phyloP scores from a whole-genome alignment of 2,113 vertebrate genomes.

The Garra rufa region DNA sequence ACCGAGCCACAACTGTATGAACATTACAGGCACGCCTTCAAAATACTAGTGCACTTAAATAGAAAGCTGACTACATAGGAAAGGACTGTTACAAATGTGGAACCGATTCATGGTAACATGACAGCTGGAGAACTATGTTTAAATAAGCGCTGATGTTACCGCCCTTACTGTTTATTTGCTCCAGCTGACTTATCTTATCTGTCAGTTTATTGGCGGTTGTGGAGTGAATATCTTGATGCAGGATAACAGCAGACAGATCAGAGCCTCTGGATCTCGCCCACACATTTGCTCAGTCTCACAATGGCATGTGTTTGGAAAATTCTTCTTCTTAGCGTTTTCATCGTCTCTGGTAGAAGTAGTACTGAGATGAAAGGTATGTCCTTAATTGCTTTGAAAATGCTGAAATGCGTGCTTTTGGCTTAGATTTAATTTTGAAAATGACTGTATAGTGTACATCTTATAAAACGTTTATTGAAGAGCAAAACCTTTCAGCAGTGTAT shows the following conservation, averaged over 20 bases:
- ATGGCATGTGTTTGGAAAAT: constrained; percentile 47
- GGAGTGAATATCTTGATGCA: not conserved
- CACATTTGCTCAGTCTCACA: not conserved
- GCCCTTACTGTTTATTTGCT: not conserved
- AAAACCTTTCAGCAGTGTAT: not conserved
- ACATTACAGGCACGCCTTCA: not conserved
- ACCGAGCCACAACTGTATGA: not conserved
- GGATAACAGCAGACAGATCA: constrained; percentile 14
- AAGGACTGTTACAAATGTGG: not conserved
- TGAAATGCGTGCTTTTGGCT: not conserved
- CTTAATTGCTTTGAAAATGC: not conserved
- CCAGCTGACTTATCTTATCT: constrained; percentile 49
- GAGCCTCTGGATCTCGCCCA: not conserved
- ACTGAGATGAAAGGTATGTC: constrained; percentile 40
- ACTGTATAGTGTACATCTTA: not conserved
- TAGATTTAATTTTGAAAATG: not conserved
- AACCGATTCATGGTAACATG: not conserved
- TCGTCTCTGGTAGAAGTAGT: constrained; percentile 5
- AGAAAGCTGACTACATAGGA: not conserved
- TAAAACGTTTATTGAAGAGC: not conserved
- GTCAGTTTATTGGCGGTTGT: constrained; percentile 35
- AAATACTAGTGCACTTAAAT: not conserved
- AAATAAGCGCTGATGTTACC: not conserved
- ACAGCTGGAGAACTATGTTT: not conserved
- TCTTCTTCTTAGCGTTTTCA: constrained; percentile 43